phyloP scores from a whole-genome alignment of 2,113 vertebrate genomes.

The Pungitius pungitius region DNA sequence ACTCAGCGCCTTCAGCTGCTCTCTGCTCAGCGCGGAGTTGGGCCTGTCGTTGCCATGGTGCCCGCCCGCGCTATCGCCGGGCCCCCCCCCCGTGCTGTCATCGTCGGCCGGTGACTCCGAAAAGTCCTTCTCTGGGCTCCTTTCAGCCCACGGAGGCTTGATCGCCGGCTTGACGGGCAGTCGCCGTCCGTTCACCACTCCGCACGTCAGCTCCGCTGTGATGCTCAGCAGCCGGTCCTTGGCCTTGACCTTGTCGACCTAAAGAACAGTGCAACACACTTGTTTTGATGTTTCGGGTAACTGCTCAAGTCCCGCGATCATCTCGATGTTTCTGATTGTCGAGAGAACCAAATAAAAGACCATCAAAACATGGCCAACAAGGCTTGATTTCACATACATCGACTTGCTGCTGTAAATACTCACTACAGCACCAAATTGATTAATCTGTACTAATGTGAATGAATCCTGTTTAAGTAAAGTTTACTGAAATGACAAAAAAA shows the following conservation, averaged over 20 bases:
- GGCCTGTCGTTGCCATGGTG: background rate
- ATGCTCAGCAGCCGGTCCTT: conserved; percentile 85
- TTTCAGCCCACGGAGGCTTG: conserved; percentile 50
- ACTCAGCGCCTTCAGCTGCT: conserved; percentile 63
- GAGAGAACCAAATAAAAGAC: background rate
- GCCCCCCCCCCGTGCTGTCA: background rate
- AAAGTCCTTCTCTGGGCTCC: conserved; percentile 15
- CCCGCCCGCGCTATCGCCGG: background rate
- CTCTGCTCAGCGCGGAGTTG: conserved; percentile 49
- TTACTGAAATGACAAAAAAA: no score
- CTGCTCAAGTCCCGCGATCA: background rate
- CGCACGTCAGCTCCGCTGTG: conserved; percentile 85
- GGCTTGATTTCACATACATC: background rate
- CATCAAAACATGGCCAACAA: background rate
- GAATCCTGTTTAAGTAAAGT: background rate
- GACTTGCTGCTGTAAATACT: conserved; percentile 2
- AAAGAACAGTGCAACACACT: background rate
- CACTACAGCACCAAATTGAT: conserved; percentile 2
- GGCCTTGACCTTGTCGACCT: conserved; percentile 90
- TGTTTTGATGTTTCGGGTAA: background rate
- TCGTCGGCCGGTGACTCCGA: background rate
- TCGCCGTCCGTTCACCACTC: conserved; percentile 85
- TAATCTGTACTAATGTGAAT: background rate
- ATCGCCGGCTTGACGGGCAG: conserved; percentile 48
- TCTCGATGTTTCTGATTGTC: background rate